Evolutionary conservation across 1,140 invertebrate genomes (phyloP), one percentile per base, ranked within the genome.

Genomic region (Wiebesia pumilae): DNA sequence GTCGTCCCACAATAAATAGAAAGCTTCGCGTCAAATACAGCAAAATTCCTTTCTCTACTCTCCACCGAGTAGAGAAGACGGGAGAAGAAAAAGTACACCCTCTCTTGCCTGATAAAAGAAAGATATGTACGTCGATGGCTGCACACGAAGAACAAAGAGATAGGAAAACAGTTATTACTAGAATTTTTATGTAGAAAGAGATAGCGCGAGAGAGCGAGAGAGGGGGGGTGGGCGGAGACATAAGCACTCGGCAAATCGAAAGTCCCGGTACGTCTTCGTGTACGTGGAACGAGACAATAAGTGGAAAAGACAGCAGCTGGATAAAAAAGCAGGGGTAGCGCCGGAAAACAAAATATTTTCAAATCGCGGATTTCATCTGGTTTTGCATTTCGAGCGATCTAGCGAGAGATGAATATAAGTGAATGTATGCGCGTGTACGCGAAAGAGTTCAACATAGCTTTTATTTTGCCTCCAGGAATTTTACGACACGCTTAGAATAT

Each of bases 361-460:
- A 88, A 91, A 90, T 88, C 87, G 81, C 43, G 81, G 88, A 90
- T 90, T 90, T 87, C 86, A 90, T 88, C 86, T 87, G 87, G 88
- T 88, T 89, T 90, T 90, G 84, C 84, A 90, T 90, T 85, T 78
- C 58, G 65, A 84, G 87, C 84, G 75, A 77, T 30, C 43, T 77
- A 30, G 30, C 16, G 19, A 58, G 33, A 24, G 21, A 80, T 12
- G 21, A 80, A 62, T 80, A 40, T 80, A 58, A 30, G 27, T 16
- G 10, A 6, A 51, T 54, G 1, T 38, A 47, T 21, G 7, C 19
- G n/a, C 19, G 6, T 21, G 3, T 65, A 43, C 73, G 19, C 51
- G 21, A 81, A 81, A 81, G 43, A 38, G 27, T 14, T 30, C 77
- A 79, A 79, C 40, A 84, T 78, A 27, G 54, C 43, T 78, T 58